phyloP scores from a whole-genome alignment of 2,113 vertebrate genomes.

The Telmatochromis brachygnathus region DNA sequence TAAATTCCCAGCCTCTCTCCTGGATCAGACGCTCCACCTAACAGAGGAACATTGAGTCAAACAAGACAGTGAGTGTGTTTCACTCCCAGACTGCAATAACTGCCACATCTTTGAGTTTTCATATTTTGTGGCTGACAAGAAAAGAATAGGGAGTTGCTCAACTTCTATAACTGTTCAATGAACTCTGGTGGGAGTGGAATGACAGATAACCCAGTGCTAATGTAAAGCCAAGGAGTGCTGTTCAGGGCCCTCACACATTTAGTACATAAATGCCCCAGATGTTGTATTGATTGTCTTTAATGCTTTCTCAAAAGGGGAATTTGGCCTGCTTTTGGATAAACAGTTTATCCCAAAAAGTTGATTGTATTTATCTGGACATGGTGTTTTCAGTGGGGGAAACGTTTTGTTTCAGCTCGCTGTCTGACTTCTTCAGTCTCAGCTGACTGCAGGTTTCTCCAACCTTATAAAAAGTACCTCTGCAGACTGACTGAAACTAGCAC shows the following conservation, averaged over 20 bases:
- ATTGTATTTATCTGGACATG: background rate
- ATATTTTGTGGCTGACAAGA: background rate
- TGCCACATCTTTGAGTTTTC: background rate
- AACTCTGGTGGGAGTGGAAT: background rate
- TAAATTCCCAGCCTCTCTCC: conserved; percentile 75
- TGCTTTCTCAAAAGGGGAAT: background rate
- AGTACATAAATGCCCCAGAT: background rate
- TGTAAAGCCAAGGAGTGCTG: background rate
- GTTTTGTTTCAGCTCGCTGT: background rate
- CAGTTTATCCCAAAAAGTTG: background rate
- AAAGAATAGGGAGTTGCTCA: background rate
- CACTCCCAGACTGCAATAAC: background rate
- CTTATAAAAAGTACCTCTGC: background rate
- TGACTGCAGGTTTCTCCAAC: background rate
- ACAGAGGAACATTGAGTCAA: background rate
- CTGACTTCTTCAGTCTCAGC: background rate
- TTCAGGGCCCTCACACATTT: background rate
- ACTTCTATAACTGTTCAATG: background rate
- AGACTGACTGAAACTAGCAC: background rate
- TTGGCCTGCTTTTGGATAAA: conserved; percentile 24
- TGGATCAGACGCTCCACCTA: conserved; percentile 73
- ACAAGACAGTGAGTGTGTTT: background rate
- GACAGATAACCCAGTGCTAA: background rate
- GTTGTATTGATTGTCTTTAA: background rate
- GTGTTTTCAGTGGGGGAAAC: background rate